A percentile compares a stretch with the other conserved stretches of the same genome.
phyloP scores from a whole-genome alignment of 2,113 vertebrate species.

The Boleophthalmus pectinirostris region DNA sequence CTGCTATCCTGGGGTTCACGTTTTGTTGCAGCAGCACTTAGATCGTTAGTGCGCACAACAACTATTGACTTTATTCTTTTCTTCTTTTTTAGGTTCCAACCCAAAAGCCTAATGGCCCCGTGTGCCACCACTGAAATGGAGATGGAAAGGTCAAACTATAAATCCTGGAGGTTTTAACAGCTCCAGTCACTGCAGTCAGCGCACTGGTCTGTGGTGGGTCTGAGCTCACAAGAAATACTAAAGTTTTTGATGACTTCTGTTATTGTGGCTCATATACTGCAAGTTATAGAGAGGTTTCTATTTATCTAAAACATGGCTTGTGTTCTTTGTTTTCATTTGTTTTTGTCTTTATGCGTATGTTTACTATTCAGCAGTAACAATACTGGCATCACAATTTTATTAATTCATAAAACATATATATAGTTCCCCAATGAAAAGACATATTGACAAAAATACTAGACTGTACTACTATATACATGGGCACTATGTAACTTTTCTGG shows the following conservation, averaged over 20 bases:
- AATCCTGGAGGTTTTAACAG: constrained; percentile 5
- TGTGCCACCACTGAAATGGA: constrained; percentile 8
- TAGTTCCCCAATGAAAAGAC: too few species aligned
- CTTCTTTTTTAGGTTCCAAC: background rate
- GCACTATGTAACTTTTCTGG: too few species aligned
- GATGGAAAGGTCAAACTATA: constrained; percentile 6
- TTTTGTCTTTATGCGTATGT: too few species aligned
- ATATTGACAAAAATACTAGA: too few species aligned
- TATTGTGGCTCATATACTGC: background rate
- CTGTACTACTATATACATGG: too few species aligned
- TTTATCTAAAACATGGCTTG: background rate
- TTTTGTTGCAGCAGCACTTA: constrained; percentile 5
- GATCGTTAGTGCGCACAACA: background rate
- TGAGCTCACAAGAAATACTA: background rate
- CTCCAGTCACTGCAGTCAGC: background rate
- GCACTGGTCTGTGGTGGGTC: background rate
- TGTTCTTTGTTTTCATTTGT: too few species aligned
- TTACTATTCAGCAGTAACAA: too few species aligned
- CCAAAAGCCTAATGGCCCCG: constrained; percentile 5
- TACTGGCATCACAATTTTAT: too few species aligned
- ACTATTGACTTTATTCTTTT: constrained; percentile 4
- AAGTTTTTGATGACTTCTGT: background rate
- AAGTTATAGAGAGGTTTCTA: background rate
- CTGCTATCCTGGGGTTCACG: background rate
- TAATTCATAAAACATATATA: too few species aligned